Evolutionary conservation across 2,113 vertebrate species (phyloP), one percentile per base, ranked within the genome.

Genomic region (Myotis lucifugus): DNA sequence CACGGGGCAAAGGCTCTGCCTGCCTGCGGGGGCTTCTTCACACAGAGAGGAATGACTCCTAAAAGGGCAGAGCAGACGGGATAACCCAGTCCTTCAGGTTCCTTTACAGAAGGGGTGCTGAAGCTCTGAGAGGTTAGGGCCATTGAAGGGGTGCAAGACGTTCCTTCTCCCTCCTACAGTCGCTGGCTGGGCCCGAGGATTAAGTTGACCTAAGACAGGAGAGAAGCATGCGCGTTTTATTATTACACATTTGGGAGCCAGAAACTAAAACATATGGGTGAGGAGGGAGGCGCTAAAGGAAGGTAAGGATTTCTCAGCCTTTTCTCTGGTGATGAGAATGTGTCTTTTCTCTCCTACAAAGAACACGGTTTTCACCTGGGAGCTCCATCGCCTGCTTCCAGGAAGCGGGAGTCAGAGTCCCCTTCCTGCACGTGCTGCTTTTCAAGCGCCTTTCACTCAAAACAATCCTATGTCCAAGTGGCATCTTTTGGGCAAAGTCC

Each of bases 1-100:
- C 6, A 5, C 0, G 1, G 50, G 0, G 1, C 21, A 23, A 46
- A 70, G n/a, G 40, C n/a, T 12, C 46, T 34, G 27, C 8, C 6
- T 5, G n/a, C 3, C 1, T 37, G 5, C 1, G 1, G 67, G 34
- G 59, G 25, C 32, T n/a, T 86, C 27, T 74, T 27, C 18, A 34
- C 14, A 32, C 29, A 2, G 18, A 18, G 34, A 4, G 27, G 6
- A 29, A 27, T 25, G 37, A 27, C 13, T 34, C 25, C 21, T 2
- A 11, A 32, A 37, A 40, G 0, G 23, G 13, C 14, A 5, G 12
- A 66, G n/a, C 18, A 18, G 37, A 29, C 8, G 11, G 54, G 27
- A 13, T 8, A 59, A 72, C 3, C 21, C 67, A 18, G 0, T 17
- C 21, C 27, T 14, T 15, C 3, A 2, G 8, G 9, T 19, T 46